Evolutionary conservation across 1,140 invertebrate genomes (phyloP).

Genomic region (Ceratosolen solmsi): DNA sequence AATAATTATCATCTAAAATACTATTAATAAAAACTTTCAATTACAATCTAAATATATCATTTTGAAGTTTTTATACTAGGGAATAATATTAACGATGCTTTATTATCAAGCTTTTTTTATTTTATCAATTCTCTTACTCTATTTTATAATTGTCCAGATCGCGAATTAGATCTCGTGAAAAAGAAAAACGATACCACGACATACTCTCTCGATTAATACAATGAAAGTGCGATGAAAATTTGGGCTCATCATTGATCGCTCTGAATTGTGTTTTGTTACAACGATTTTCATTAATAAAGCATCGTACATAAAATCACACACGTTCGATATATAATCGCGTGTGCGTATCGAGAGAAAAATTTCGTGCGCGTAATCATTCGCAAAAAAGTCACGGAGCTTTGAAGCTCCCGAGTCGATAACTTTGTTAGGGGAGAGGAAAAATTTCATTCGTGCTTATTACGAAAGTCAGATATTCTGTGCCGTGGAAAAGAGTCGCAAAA

Average conservation of each 20-base stretch:
- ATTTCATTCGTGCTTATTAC: slow-evolving; percentile 31
- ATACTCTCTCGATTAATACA: too few relatives aligned
- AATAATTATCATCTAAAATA: too few relatives aligned
- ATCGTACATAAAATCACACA: not conserved
- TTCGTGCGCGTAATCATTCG: not conserved
- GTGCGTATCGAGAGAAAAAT: not conserved
- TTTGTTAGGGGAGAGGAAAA: not conserved
- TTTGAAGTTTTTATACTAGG: too few relatives aligned
- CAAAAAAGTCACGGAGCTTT: not conserved
- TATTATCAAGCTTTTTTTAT: slow-evolving; percentile 38
- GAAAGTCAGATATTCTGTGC: slow-evolving; percentile 42
- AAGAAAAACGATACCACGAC: slow-evolving; percentile 13
- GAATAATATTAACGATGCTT: not conserved
- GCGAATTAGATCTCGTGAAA: not conserved
- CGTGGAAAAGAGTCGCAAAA: too few relatives aligned
- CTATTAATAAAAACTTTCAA: too few relatives aligned
- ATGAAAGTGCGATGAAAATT: not conserved
- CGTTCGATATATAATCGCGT: not conserved
- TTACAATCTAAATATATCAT: too few relatives aligned
- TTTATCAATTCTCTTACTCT: slow-evolving; percentile 38
- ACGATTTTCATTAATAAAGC: not conserved
- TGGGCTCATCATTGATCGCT: not conserved
- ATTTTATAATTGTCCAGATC: slow-evolving; percentile 13
- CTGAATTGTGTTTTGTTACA: not conserved
- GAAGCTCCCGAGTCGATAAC: not conserved